A percentile compares a stretch with the other conserved stretches of the same genome.
These are phyloP conservation scores for Progne subis DNA, from an alignment of 2,113 vertebrate genomes.

Conservation along the genomic window DNA sequence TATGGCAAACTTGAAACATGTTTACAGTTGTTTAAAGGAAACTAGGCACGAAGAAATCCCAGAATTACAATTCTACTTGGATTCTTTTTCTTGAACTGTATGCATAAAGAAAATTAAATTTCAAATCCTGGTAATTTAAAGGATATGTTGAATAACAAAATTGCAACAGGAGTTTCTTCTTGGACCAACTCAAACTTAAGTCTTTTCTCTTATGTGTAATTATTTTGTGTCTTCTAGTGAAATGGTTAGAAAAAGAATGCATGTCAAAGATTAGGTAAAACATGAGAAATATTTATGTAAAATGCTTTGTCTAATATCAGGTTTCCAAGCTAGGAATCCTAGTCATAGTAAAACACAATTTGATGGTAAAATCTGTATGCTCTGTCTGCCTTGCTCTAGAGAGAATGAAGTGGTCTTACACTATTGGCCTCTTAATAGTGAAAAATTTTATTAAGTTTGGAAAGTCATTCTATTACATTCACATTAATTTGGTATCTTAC, in stretches of 20 bases:
- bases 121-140: not conserved
- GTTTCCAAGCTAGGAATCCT: not conserved
- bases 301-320: not conserved
- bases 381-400: not conserved
- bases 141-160: not conserved
- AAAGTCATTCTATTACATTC: not conserved
- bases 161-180: not conserved
- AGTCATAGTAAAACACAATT: not conserved
- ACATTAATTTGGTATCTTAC: not conserved
- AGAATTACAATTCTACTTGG: not conserved
- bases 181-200: not conserved
- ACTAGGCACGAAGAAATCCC: not conserved
- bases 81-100: not conserved
- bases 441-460: not conserved
- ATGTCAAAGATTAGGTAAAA: not conserved
- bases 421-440: not conserved
- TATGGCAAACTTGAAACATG: not conserved
- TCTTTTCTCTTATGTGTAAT: not conserved
- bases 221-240: not conserved
- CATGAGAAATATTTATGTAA: not conserved
- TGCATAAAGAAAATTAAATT: not conserved
- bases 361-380: not conserved
- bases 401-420: not conserved
- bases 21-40: not conserved
- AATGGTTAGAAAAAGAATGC: not conserved